Evolutionary conservation across 2,113 vertebrate genomes (phyloP).

Genomic region (Pogona vitticeps): DNA sequence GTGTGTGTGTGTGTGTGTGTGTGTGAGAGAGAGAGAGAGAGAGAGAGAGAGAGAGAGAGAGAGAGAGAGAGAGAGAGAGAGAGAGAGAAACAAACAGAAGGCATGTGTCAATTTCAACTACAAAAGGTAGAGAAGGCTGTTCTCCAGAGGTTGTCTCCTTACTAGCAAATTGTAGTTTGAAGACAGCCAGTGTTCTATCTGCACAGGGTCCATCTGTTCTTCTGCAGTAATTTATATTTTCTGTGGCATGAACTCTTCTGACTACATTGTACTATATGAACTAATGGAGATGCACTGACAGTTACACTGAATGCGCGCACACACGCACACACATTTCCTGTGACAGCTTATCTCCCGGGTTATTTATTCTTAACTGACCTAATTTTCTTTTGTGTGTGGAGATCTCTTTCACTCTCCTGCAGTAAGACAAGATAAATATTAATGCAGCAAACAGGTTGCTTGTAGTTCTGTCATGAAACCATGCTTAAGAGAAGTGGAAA

Average conservation of each 20-base stretch:
- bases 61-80: too few relatives aligned
- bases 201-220: not conserved
- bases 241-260: not conserved
- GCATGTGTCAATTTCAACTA: not conserved
- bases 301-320: not conserved
- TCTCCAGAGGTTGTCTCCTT: not conserved
- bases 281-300: not conserved
- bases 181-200: not conserved
- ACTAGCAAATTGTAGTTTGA: not conserved
- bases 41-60: too few relatives aligned
- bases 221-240: not conserved
- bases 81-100: too few relatives aligned
- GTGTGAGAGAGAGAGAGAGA: too few relatives aligned
- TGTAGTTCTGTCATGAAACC: conserved; percentile 3
- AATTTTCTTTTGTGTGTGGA: not conserved
- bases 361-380: not conserved
- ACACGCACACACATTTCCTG: not conserved
- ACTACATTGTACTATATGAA: not conserved
- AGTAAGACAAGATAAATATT: not conserved
- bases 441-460: not conserved
- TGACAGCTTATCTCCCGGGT: not conserved
- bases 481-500: not conserved
- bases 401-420: not conserved
- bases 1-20: too few relatives aligned
- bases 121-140: not conserved